Conservation (phyloP, 2,797 vertebrate species). For the Mus minutoides region DNA sequence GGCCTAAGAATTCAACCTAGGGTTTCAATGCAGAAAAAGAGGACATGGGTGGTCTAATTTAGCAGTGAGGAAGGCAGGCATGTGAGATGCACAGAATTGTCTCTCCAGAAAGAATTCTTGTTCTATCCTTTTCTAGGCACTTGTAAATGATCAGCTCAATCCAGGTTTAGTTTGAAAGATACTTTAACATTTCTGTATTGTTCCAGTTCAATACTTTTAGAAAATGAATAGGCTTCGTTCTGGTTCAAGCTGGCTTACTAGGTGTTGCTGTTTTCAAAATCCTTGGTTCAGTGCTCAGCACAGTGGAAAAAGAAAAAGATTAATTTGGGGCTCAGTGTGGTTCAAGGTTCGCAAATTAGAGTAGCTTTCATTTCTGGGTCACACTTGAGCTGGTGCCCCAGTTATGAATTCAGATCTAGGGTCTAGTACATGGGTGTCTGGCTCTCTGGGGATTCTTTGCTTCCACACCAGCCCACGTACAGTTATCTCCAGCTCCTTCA, state of each 20-base stretch:
- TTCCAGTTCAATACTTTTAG: slow-evolving; percentile 75
- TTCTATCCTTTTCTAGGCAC: not conserved
- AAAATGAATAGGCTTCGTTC: slow-evolving; percentile 75
- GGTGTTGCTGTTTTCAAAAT: slow-evolving; percentile 71
- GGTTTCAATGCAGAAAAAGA: not conserved
- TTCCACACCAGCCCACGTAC: not conserved
- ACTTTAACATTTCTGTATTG: slow-evolving; percentile 76
- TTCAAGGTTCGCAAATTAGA: slow-evolving; percentile 64
- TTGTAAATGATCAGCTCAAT: slow-evolving; percentile 60
- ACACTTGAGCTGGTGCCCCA: slow-evolving; percentile 44
- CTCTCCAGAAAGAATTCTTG: slow-evolving; percentile 37
- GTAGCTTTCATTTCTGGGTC: slow-evolving; percentile 26
- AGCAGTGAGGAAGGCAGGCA: not conserved
- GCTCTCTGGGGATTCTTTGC: not conserved
- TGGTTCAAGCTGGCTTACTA: slow-evolving; percentile 70
- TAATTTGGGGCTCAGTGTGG: slow-evolving; percentile 65
- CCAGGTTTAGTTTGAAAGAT: slow-evolving; percentile 64
- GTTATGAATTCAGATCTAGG: not conserved
- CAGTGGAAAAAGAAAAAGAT: slow-evolving; percentile 47
- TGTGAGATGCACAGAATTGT: not conserved
- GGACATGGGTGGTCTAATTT: not conserved
- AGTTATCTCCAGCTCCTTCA: not conserved
- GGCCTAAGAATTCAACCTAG: not conserved
- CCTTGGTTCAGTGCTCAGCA: slow-evolving; percentile 64
- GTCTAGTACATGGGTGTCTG: not conserved